Percentiles rank a stretch among this genome's conserved stretches.
Conservation (phyloP, 2,113 vertebrate genomes). For the Gymnogyps californianus region DNA sequence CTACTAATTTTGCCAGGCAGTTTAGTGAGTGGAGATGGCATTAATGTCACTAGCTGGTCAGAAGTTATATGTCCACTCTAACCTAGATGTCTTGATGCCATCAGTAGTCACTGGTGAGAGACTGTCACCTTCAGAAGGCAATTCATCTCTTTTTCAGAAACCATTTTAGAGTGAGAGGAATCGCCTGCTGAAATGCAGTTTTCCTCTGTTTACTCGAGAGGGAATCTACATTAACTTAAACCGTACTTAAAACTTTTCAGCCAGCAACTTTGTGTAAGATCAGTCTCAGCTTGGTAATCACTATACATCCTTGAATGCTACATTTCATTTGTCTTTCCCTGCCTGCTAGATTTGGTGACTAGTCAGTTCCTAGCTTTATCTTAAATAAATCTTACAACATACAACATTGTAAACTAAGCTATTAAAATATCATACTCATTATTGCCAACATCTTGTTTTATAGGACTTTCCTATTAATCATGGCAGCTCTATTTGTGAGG, state of each 20-base stretch:
- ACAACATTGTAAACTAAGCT: neutral
- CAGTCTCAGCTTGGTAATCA: neutral
- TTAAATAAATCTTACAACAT: neutral
- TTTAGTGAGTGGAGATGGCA: neutral
- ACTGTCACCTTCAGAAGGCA: neutral
- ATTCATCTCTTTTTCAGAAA: neutral
- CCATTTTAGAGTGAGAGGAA: neutral
- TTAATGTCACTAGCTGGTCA: neutral
- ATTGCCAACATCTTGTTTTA: neutral
- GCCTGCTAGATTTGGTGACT: neutral
- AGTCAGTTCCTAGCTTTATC: neutral
- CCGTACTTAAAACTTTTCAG: neutral
- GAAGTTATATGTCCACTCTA: neutral
- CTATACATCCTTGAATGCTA: neutral
- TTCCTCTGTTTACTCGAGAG: neutral
- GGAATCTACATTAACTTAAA: neutral
- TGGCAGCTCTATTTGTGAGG: neutral
- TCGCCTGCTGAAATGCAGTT: neutral
- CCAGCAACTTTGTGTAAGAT: neutral
- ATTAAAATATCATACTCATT: neutral
- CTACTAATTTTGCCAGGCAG: neutral
- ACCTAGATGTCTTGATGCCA: neutral
- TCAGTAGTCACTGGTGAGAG: neutral
- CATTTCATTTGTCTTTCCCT: neutral
- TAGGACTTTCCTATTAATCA: neutral